These are phyloP conservation scores for Recurvirostra avosetta DNA, from an alignment of 2,113 vertebrate species.

Conservation along the genomic window DNA sequence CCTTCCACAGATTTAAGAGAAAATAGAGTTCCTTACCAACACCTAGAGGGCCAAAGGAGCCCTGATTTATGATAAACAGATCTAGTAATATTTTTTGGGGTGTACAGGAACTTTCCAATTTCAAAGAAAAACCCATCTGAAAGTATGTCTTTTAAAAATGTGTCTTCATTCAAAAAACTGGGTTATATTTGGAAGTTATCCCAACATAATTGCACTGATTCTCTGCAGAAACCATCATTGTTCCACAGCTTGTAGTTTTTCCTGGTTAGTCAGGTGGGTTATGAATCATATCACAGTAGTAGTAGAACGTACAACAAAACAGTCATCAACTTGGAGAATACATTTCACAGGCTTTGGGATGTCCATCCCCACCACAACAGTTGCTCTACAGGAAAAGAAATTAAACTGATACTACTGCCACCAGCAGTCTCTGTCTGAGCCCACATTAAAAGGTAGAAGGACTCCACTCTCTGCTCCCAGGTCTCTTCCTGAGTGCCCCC, in stretches of 20 bases:
- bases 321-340: neutral
- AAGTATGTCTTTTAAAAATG: neutral
- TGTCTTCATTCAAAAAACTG: neutral
- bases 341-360: neutral
- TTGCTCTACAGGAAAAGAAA: neutral
- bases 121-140: neutral
- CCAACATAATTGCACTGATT: neutral
- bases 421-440: neutral
- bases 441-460: neutral
- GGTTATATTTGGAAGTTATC: neutral
- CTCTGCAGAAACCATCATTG: neutral
- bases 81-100: neutral
- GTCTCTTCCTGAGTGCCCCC: neutral
- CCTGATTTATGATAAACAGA: neutral
- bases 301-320: neutral
- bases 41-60: accelerated
- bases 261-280: neutral
- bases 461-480: neutral
- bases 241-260: neutral
- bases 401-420: neutral
- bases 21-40: neutral
- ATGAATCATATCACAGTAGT: neutral
- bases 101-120: neutral
- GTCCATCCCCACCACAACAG: neutral
- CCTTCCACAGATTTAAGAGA: neutral